phyloP scores from a whole-genome alignment of 2,888 invertebrate species.

The Taphrorychus bicolor region DNA sequence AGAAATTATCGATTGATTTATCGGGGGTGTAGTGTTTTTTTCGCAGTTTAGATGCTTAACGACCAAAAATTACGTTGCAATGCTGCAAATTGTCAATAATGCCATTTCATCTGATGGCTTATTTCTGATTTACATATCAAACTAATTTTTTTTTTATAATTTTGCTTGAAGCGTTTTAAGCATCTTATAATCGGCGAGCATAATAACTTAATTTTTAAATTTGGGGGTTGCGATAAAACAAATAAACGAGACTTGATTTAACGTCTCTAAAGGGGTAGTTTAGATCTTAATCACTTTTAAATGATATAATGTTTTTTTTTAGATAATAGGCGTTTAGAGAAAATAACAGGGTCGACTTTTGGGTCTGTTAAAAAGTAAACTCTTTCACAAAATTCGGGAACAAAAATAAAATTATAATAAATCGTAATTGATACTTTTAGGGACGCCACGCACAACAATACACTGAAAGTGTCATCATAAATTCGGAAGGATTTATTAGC shows the following conservation, averaged over 20 bases:
- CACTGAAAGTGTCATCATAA: constrained; percentile 34
- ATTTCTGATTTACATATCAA: background rate
- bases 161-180: background rate
- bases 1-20: constrained; percentile 39
- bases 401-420: constrained; percentile 9
- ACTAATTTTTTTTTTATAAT: background rate
- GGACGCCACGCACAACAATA: constrained; percentile 26
- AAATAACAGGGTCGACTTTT: constrained; percentile 17
- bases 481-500: constrained; percentile 26
- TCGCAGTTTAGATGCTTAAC: background rate
- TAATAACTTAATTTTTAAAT: constrained; percentile 25
- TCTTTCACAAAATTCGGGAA: background rate
- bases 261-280: constrained; percentile 18
- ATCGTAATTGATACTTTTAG: constrained; percentile 32
- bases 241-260: constrained; percentile 25
- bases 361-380: background rate
- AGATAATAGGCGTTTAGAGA: constrained; percentile 11
- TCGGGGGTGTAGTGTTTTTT: constrained; percentile 20
- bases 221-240: constrained; percentile 23
- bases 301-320: constrained; percentile 29
- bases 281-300: constrained; percentile 35
- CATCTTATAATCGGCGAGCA: background rate
- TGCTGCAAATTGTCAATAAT: too few species aligned
- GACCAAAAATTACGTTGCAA: background rate
- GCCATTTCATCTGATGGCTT: too few species aligned